Conservation (phyloP, 2,888 invertebrate genomes). For the Oeneis ivallda region DNA sequence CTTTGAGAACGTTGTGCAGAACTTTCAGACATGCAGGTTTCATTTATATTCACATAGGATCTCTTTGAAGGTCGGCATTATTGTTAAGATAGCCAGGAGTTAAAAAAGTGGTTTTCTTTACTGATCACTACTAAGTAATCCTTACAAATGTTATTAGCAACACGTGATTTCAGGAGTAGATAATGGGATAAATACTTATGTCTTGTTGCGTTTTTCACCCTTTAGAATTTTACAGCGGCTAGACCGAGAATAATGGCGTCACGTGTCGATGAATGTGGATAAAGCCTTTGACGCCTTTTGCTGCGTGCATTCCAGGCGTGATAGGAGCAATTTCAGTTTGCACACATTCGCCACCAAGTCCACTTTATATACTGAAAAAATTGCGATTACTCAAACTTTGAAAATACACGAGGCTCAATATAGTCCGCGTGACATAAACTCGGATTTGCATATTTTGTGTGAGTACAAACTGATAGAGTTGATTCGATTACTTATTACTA, state of each 20-base stretch:
- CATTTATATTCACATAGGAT: too few relatives aligned
- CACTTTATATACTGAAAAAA: neutral
- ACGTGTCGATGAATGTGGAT: slow-evolving; percentile 69
- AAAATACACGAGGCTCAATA: neutral
- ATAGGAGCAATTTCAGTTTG: slow-evolving; percentile 69
- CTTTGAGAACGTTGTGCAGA: too few relatives aligned
- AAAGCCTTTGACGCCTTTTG: slow-evolving; percentile 76
- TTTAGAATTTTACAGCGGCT: slow-evolving; percentile 50
- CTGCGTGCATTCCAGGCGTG: slow-evolving; percentile 63
- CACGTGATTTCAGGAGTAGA: neutral
- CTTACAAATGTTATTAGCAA: neutral
- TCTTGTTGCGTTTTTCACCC: slow-evolving; percentile 30
- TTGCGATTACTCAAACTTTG: neutral
- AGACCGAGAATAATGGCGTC: slow-evolving; percentile 53
- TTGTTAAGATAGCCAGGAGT: too few relatives aligned
- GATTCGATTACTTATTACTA: too few relatives aligned
- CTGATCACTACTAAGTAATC: too few relatives aligned
- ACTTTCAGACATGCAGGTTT: too few relatives aligned
- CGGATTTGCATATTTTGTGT: too few relatives aligned
- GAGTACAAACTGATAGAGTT: too few relatives aligned
- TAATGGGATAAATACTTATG: slow-evolving; percentile 1
- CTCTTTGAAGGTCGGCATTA: too few relatives aligned
- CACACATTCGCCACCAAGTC: slow-evolving; percentile 49
- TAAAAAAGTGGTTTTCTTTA: too few relatives aligned
- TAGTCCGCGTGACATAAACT: too few relatives aligned